Percentiles rank a stretch among this genome's conserved stretches.
Conservation (phyloP, 1,140 invertebrate species). For the Drosophila novamexicana region DNA sequence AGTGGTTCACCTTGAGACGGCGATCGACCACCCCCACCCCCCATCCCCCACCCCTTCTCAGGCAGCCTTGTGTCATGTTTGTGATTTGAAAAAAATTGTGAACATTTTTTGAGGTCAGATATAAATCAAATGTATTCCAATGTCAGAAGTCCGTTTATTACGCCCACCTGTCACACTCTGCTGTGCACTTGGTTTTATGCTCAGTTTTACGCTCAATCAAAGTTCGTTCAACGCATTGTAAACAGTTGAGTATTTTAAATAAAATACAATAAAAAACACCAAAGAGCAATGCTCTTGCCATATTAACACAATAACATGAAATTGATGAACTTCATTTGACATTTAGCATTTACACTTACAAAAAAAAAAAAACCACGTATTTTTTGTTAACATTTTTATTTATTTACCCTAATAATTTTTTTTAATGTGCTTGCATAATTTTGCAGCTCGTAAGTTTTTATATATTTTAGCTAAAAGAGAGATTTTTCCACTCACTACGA, state of each 20-base stretch:
- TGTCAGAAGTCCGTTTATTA: conserved; percentile 44
- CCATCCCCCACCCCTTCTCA: background rate
- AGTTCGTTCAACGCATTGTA: conserved; percentile 77
- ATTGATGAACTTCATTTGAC: conserved; percentile 47
- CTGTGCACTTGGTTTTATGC: conserved; percentile 36
- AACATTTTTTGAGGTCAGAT: conserved; percentile 49
- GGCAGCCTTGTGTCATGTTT: conserved; percentile 50
- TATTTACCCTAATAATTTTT: conserved; percentile 56
- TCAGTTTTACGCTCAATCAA: conserved; percentile 21
- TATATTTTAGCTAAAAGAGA: conserved; percentile 55
- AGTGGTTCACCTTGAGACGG: conserved; percentile 59
- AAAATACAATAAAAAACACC: conserved; percentile 26
- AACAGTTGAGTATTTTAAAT: conserved; percentile 20
- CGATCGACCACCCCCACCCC: background rate
- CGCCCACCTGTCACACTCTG: conserved; percentile 30
- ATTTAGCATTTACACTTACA: conserved; percentile 13
- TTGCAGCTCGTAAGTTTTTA: conserved; percentile 75
- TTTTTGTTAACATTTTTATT: conserved; percentile 27
- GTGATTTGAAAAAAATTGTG: conserved; percentile 71
- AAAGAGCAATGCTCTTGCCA: conserved; percentile 59
- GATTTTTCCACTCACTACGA: conserved; percentile 30
- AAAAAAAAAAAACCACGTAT: conserved; percentile 5
- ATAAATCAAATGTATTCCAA: conserved; percentile 59
- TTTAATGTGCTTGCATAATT: conserved; percentile 52
- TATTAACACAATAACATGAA: conserved; percentile 16